Base-by-base conservation (phyloP, 2,888 invertebrate species). In the Cyclophora punctaria region DNA sequence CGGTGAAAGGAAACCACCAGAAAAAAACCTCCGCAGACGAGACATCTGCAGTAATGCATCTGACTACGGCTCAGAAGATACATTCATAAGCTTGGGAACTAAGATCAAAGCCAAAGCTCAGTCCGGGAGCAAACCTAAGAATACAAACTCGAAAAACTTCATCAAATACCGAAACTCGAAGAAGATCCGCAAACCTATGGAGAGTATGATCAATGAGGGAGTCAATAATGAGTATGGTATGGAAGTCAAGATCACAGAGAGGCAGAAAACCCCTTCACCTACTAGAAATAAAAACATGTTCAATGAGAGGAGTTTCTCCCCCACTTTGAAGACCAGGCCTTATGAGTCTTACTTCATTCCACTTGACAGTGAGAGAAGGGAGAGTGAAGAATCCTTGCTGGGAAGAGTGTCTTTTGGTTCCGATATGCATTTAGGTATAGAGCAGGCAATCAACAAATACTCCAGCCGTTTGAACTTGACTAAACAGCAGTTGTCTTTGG, bases 41-140 rank as follows among this genome's bases (percentile, higher is more conserved):
- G 72, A 79, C 44, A 58, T 80, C 49, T 82, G 83, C 61, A 84
- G 87, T 58, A 88, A 88, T 58, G 81, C 79, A 40, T 88, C 88
- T 2, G 88, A 88, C 55, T 81, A 83, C 59, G 87, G 89, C 7
- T 89, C 89, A 5, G 89, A 87, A 67, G 89, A 89, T 49, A 89
- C 89, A 2, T 88, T 74, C 57, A 81, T 86, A 49, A 89, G 89
- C 61, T 67, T 89, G 67, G 89, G 89, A 42, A 83, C 85, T 41
- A 89, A 89, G 70, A 89, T 89, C 45, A 89, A 89, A 66, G 83
- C 83, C n/a, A 87, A 79, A 70, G 89, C 89, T 2, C 88, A 89
- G 66, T 64, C 71, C 2, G 69, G 73, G 4, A 66, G 76, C 3
- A 86, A 80, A 63, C 72, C 65, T 20, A 83, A 82, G 66, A 71